These are phyloP conservation scores for Neuroterus valhalla DNA, from an alignment of 1,140 invertebrate genomes.

Conservation along the genomic window DNA sequence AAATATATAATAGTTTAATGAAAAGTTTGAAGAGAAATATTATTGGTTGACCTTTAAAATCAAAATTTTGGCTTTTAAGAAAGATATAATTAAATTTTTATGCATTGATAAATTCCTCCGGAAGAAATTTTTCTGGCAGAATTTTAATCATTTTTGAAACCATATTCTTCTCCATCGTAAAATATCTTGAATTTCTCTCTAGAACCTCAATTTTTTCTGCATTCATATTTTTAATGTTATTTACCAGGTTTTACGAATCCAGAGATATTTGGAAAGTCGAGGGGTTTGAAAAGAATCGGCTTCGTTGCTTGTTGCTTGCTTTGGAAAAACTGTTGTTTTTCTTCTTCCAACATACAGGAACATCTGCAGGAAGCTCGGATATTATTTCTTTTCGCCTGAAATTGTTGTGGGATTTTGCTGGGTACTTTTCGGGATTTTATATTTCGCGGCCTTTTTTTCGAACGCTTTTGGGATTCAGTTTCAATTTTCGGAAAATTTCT, in stretches of 20 bases:
- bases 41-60: background rate
- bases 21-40: no score
- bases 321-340: background rate
- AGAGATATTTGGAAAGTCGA: conserved; percentile 63
- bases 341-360: conserved; percentile 24
- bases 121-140: background rate
- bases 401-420: background rate
- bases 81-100: conserved; percentile 19
- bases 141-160: background rate
- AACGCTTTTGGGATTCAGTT: conserved; percentile 5
- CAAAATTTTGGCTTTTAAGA: conserved; percentile 6
- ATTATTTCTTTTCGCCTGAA: conserved; percentile 32
- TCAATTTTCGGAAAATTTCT: background rate
- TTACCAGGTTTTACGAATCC: conserved; percentile 54
- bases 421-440: background rate
- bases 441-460: background rate
- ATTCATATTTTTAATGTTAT: background rate
- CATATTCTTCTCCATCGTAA: background rate
- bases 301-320: background rate
- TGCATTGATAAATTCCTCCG: background rate
- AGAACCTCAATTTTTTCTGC: background rate
- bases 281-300: conserved; percentile 46
- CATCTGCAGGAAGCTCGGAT: background rate
- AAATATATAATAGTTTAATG: no score
- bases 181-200: background rate